These are phyloP conservation scores for Ginglymostoma cirratum DNA, from an alignment of 2,113 vertebrate genomes.

Conservation along the genomic window DNA sequence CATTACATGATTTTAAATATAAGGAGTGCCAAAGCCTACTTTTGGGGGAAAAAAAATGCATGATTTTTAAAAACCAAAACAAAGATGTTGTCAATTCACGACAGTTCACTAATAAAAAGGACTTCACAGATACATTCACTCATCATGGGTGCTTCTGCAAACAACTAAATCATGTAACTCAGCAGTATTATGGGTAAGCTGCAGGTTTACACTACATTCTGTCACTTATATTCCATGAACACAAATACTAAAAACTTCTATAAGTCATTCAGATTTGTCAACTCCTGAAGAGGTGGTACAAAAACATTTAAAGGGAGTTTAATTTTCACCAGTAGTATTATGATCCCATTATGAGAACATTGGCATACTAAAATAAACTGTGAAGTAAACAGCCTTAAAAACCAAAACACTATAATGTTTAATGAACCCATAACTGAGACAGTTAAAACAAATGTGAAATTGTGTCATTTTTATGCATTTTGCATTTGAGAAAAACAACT, in stretches of 20 bases:
- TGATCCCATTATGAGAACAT: too few species aligned
- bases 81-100: background rate
- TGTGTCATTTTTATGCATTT: background rate
- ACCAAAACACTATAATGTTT: too few species aligned
- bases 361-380: too few species aligned
- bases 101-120: background rate
- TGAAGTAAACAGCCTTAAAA: too few species aligned
- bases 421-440: too few species aligned
- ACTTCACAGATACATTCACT: background rate
- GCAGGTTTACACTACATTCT: background rate
- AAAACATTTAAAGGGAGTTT: background rate
- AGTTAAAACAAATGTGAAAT: too few species aligned
- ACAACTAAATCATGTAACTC: background rate
- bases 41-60: background rate
- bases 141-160: background rate
- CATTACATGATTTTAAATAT: background rate
- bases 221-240: background rate
- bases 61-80: background rate
- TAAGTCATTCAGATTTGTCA: background rate
- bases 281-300: background rate
- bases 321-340: background rate
- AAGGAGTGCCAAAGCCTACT: background rate
- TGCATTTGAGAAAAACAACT: background rate
- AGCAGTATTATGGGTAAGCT: background rate
- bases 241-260: background rate